Evolutionary conservation across 2,797 vertebrate genomes (phyloP), one percentile per base, ranked within the genome.

Genomic region (Novumbra hubbsi): DNA sequence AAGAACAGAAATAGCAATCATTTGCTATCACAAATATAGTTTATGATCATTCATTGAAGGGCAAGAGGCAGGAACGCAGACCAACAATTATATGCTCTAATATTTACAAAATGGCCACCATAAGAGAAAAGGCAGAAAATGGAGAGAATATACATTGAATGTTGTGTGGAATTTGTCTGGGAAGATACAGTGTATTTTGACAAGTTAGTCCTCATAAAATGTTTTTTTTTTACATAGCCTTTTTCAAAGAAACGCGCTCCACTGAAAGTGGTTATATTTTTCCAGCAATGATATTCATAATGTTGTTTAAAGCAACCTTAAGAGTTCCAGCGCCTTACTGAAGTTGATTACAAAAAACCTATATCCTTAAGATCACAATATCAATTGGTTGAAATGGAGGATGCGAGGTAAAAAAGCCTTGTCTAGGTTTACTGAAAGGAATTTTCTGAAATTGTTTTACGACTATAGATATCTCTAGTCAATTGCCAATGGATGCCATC

Each of bases 61-160:
- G 78, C 78, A 80, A 45, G 19, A 55, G 52, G 75, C 71, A 41
- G 77, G 73, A 85, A 77, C 85, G 8, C 28, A 81, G 72, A 77
- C 14, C 80, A 65, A 84, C 28, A 55, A 79, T 74, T 74, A 66
- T 68, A 81, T 81, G 78, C 83, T 73, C 70, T 84, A 89, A 86
- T 78, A 74, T 78, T 88, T 85, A 93, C 91, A 94, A 94, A 94
- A 94, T 93, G 92, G 92, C 91, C 83, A 88, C 90, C 75, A 63
- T 91, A 85, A 80, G 81, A 72, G 70, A 70, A 77, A 55, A 86
- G 76, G 83, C 83, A 80, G 83, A 91, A 88, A 87, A 88, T 89
- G 84, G 84, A 88, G 88, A 78, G 80, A 74, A 77, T 80, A 75
- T 76, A 87, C 72, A 63, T 74, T 81, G 73, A 81, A 76, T 81